Conservation (phyloP, 2,113 vertebrate genomes). For the Fulmarus glacialis region DNA sequence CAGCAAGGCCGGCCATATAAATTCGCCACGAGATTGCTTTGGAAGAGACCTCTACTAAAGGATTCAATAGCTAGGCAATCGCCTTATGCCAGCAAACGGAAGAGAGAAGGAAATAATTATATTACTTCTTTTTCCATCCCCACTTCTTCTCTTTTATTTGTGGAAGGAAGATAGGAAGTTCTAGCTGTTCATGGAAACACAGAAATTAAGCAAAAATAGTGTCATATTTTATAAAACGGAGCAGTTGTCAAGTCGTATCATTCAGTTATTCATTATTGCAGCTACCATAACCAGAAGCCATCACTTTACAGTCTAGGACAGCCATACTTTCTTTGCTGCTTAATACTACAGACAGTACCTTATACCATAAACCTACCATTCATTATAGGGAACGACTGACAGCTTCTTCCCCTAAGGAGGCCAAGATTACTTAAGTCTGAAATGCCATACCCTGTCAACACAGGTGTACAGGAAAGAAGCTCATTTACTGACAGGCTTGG, state of each 20-base stretch:
- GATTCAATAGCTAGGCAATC: neutral
- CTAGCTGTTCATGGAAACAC: neutral
- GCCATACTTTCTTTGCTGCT: neutral
- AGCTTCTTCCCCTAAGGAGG: constrained; percentile 44
- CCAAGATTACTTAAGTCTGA: constrained; percentile 1
- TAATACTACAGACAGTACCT: neutral
- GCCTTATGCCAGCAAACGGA: neutral
- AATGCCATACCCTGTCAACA: constrained; percentile 23
- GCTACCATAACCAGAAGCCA: neutral
- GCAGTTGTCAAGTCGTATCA: neutral
- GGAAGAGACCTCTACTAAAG: neutral
- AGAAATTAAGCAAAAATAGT: constrained; percentile 16
- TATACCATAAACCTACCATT: neutral
- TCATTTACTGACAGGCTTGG: neutral
- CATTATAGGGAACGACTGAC: constrained; percentile 41
- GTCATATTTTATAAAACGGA: neutral
- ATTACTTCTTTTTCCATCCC: neutral
- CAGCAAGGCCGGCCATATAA: neutral
- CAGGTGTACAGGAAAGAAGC: neutral
- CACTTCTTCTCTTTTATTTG: neutral
- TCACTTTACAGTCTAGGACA: neutral
- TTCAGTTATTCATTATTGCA: constrained; percentile 11
- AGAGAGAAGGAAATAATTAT: neutral
- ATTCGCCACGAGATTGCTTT: neutral
- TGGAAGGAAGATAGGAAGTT: neutral